phyloP scores from a whole-genome alignment of 2,113 vertebrate species.

The Cepphus grylle region DNA sequence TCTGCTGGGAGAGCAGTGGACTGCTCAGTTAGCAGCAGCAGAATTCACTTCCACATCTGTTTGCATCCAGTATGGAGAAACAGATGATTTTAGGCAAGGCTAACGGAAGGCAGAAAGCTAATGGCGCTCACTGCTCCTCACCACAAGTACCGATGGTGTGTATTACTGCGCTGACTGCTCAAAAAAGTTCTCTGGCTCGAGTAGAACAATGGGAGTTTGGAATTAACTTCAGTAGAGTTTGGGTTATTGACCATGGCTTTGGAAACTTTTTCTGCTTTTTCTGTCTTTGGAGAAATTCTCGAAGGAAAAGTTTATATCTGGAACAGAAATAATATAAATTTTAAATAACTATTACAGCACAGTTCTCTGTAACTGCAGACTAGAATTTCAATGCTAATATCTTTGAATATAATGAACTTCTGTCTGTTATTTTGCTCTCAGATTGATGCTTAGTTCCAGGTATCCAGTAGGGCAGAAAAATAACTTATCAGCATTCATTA shows the following conservation, averaged over 20 bases:
- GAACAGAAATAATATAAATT: slow-evolving; percentile 40
- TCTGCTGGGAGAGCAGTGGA: neutral
- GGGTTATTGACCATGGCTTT: neutral
- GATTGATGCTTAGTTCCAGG: slow-evolving; percentile 31
- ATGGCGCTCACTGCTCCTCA: neutral
- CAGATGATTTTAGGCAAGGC: neutral
- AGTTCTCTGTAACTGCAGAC: slow-evolving; percentile 8
- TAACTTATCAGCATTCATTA: slow-evolving; percentile 63
- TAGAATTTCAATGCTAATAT: slow-evolving; percentile 10
- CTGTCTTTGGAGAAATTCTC: neutral
- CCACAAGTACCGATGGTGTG: neutral
- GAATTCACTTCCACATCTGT: neutral
- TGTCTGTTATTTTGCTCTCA: slow-evolving; percentile 30
- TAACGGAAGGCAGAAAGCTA: neutral
- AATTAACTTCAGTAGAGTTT: neutral
- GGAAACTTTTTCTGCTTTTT: slow-evolving; percentile 2
- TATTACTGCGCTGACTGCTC: neutral
- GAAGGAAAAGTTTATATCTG: slow-evolving; percentile 2
- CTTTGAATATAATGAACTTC: slow-evolving; percentile 52
- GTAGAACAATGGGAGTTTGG: neutral
- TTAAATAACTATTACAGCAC: slow-evolving; percentile 21
- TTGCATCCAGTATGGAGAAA: neutral
- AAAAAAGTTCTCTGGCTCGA: neutral
- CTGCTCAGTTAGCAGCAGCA: neutral
- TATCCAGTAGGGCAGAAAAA: slow-evolving; percentile 62